Evolutionary conservation across 64 coral and sea anemone genomes (phyloP), one percentile per base, ranked within the genome.

Genomic region (Porites australiensis): DNA sequence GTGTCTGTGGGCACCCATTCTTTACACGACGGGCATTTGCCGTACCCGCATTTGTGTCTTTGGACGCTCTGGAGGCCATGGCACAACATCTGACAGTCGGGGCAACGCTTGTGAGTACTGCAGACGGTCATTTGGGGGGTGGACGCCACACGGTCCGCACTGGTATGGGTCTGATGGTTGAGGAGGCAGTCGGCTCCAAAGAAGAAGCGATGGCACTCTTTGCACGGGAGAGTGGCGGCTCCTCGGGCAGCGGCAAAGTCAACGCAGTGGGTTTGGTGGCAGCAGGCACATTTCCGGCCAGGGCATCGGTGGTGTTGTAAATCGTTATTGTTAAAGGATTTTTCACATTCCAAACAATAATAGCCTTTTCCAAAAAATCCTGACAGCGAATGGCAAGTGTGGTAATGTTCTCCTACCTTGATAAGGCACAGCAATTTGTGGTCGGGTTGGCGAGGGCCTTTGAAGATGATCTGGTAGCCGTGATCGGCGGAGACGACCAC

Each of bases 341-440:
- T 75, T 19, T 75, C 72, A 14, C 72, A 75, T 3, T 75, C 3
- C 2, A 62, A 9, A 16, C 94, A 96, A 13, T n/a, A 77, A 2
- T 77, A 77, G 2, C 0, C 1, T 13, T 18, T 7, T 0, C 13
- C 74, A 6, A 51, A 52, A 7, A 49, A 77, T 0, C 74, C 16
- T 1, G 8, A 2, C 6, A 70, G 4, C 2, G 66, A 70, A 23
- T 8, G 16, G 4, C 16, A 8, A 2, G 6, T n/a, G 5, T 70
- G 16, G 11, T 37, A 70, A 70, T 70, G 66, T 1, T 27, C 20
- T 0, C 1, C 4, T 0, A 20, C 16, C 7, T 20, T 18, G 6
- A 70, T 8, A 0, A 70, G 66, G 18, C 21, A 23, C 0, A 70
- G 11, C 4, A 53, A 13, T n/a, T 53, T 51, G 0, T 77, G 49